Evolutionary conservation across 1,140 invertebrate genomes (phyloP), one percentile per base, ranked within the genome.

Genomic region (Zaprionus capensis): DNA sequence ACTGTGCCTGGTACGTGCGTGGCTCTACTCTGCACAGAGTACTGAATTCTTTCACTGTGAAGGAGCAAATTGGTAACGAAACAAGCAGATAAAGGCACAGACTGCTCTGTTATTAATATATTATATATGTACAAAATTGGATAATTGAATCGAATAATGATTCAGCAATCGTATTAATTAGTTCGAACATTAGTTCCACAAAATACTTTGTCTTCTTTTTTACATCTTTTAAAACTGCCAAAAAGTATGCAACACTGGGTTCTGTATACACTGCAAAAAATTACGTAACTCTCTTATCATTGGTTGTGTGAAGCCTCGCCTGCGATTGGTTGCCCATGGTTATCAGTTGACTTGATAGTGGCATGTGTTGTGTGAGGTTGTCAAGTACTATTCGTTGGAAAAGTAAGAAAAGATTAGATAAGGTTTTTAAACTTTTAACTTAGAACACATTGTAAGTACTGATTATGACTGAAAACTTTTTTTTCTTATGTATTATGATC

Each of bases 211-310:
- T 22, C 22, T 22, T 22, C 22, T 22, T 24, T 24, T 26, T 26
- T 5, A 5, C 28, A 34, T 34, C 0, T 34, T 34, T 3, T 34
- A 11, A 34, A 34, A 11, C 31, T 11, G 31, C 69, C 61, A 7
- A 56, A 65, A 71, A 65, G 69, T 71, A 46, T 64, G 36, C 36
- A 44, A 56, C 38, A 5, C 7, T 20, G 49, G 17, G 2, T 1
- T 4, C 2, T 15, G 0, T 20, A 7, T 7, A 24, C 17, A 44
- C 9, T 28, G 3, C 15, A n/a, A 11, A 9, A 31, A 44, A 58
- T 24, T 5, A 46, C 2, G 11, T 2, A 14, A 51, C 12, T n/a
- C 12, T 22, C 12, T 14, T 46, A 1, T 36, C 26, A 68, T 68
- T 49, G 56, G 55, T 12, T 67, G 17, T 1, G 14, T 24, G 1